Base-by-base conservation (phyloP, 2,113 vertebrate genomes). In the Peucedramus taeniatus region DNA sequence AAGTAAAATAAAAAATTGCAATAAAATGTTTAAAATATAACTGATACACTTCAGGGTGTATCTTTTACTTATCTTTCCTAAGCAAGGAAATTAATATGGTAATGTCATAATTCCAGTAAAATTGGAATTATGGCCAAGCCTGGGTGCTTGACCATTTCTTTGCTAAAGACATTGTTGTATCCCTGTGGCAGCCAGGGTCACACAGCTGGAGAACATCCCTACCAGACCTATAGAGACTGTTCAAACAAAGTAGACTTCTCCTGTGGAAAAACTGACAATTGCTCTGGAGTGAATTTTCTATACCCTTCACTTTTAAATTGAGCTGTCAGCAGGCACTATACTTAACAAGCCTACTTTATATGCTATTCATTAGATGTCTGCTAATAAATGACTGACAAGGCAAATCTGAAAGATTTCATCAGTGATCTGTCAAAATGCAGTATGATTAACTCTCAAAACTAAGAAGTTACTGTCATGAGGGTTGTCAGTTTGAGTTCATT, bases 311-410 rank as follows among this genome's bases (percentile, higher is more conserved):
- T 92, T 93, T 71, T 65, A 84, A 80, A 92, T 88, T 93, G 84
- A 97, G 49, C 59, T 91, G 89, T 93, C 95, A 95, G 50, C 74
- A 80, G 69, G 54, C 24, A 78, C 87, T 86, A 80, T 65, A 84
- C 84, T 84, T 94, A 94, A 89, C 45, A 89, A 95, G 65, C 66
- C 59, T 79, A 83, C 23, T 93, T 90, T 87, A 87, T 92, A 91
- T 9, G 9, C 66, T 90, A 24, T 76, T 79, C 60, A 93, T 95
- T 94, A 93, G 27, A 83, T 75, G 30, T 75, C 72, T 83, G 45
- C 35, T 94, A 87, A 91, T 84, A 96, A 97, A 91, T 82, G 77
- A 94, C 51, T 89, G 86, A 84, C 93, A 82, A 93, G 65, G 17
- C 66, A 87, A 83, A 88, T 86, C 54, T 71, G 84, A 95, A 90